Conservation (phyloP, 2,113 vertebrate genomes). For the Paraplagusia blochii region DNA sequence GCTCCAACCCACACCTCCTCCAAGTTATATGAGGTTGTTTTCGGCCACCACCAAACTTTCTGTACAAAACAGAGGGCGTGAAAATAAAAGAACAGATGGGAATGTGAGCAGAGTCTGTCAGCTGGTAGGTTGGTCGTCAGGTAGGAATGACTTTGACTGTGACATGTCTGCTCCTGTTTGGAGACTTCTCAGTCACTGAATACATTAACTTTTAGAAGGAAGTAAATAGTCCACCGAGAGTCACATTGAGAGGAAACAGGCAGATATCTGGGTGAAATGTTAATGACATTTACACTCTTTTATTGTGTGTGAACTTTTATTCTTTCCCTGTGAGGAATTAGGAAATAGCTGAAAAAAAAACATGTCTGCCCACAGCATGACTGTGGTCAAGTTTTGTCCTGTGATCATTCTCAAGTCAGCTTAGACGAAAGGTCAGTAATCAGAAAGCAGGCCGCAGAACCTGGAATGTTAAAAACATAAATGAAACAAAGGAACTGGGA, state of each 20-base stretch:
- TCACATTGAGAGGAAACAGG: background rate
- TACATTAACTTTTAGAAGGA: conserved; percentile 48
- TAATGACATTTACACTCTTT: background rate
- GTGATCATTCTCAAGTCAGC: conserved; percentile 6
- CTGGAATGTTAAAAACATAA: conserved; percentile 8
- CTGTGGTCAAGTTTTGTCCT: background rate
- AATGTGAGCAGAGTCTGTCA: too few species aligned
- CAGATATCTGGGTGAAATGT: background rate
- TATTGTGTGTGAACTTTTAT: too few species aligned
- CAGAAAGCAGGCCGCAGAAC: background rate
- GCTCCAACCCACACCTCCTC: background rate
- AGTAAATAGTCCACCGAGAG: conserved; percentile 52
- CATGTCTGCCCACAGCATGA: background rate
- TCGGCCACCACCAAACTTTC: background rate
- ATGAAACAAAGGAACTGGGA: background rate
- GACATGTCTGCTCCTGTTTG: conserved; percentile 52
- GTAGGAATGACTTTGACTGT: conserved; percentile 34
- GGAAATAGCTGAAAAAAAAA: background rate
- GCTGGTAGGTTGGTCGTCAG: conserved; percentile 18
- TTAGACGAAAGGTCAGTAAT: conserved; percentile 4
- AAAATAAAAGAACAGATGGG: conserved; percentile 16
- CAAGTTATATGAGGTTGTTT: background rate
- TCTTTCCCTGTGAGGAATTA: too few species aligned
- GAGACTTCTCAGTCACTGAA: conserved; percentile 6
- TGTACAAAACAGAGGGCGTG: background rate